phyloP scores from a whole-genome alignment of 2,113 vertebrate species.

The Platysternon megacephalum region DNA sequence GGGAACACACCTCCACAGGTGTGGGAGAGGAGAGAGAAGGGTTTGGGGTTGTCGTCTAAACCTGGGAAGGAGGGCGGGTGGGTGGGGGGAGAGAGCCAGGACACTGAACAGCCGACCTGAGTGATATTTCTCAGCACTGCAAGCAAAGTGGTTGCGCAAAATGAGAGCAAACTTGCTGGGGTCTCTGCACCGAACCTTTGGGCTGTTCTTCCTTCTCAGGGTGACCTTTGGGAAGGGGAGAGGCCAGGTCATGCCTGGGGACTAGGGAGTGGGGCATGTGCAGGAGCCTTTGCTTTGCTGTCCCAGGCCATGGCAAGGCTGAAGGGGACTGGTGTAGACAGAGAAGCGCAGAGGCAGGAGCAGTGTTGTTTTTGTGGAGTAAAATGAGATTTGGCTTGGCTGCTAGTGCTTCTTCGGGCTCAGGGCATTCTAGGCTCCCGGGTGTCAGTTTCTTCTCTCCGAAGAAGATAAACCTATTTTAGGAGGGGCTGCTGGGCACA shows the following conservation, averaged over 20 bases:
- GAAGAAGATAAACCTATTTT: background rate
- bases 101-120: background rate
- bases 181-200: background rate
- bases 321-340: rapidly evolving
- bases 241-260: background rate
- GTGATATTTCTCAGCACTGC: background rate
- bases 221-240: background rate
- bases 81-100: background rate
- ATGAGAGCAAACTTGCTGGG: slow-evolving; percentile 14
- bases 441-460: background rate
- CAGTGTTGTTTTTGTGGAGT: background rate
- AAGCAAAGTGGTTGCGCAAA: slow-evolving; percentile 48
- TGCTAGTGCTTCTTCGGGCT: background rate
- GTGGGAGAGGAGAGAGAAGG: rapidly evolving
- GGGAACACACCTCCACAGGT: background rate
- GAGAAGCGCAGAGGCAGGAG: background rate
- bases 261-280: slow-evolving; percentile 32
- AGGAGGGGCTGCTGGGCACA: background rate
- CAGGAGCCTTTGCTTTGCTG: slow-evolving; percentile 38
- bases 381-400: background rate
- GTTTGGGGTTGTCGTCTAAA: background rate
- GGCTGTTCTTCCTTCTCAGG: background rate
- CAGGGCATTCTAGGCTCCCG: background rate
- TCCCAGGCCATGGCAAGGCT: rapidly evolving
- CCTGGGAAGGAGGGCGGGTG: background rate